Evolutionary conservation across 2,113 vertebrate species (phyloP), one percentile per base, ranked within the genome.

Genomic region (Boulengeromyrus knoepffleri): DNA sequence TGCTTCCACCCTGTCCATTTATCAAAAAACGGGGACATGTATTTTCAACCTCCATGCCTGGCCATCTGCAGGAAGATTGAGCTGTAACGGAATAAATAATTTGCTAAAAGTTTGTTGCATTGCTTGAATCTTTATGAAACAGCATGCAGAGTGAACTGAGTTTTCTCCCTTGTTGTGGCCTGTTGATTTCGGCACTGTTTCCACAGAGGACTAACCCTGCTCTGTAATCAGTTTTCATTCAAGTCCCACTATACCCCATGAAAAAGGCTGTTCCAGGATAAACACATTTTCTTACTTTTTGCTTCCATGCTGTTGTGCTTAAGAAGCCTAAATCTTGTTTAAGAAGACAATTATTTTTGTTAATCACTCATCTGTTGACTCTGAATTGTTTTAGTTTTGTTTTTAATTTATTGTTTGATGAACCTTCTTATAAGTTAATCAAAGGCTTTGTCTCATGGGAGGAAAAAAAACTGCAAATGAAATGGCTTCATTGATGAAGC

Each of bases 31-130:
- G 10, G 10, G 62, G 74, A 42, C 74, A 7, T 42, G 13, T 1
- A 80, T 80, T 80, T 80, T 19, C 74, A 42, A 19, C 74, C 74
- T 80, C 15, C 74, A 17, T 42, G 36, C 74, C 74, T 8, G 74
- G 15, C 74, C 74, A 93, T 92, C 90, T 93, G 93, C 92, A 93
- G 93, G 90, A 93, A 95, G 95, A 95, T 91, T 94, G 93, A 95
- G 89, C 90, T 92, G 90, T 92, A 93, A 96, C 93, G 93, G 90
- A 85, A 93, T 90, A 94, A 94, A 91, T 92, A 88, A 92, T 94
- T 93, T 90, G 87, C 10, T 80, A 19, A 80, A 80, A 80, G 74
- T 80, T 80, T 80, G 74, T 83, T 91, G 58, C 93, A 92, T 92
- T 86, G 90, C 49, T 93, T 93, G 92, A 92, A 87, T 62, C 50